Conservation (phyloP, 2,888 invertebrate species). For the Orthosia gothica region DNA sequence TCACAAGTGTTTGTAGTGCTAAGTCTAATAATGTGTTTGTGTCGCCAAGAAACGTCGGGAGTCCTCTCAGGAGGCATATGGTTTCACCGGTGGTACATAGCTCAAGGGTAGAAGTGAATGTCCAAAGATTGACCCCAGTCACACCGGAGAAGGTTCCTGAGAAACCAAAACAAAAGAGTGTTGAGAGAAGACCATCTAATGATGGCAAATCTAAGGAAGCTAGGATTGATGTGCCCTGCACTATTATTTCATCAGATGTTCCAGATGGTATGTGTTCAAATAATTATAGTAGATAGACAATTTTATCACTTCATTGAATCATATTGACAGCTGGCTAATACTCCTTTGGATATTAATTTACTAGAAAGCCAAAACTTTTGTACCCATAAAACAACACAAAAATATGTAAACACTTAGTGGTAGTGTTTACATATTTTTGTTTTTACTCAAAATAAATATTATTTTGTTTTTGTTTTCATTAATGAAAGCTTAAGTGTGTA, state of each 20-base stretch:
- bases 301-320: not conserved
- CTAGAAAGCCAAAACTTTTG: not conserved
- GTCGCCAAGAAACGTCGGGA: constrained; percentile 75
- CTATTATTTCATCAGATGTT: constrained; percentile 53
- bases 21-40: constrained; percentile 72
- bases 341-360: not conserved
- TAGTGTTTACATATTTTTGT: no score
- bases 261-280: constrained; percentile 75
- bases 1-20: constrained; percentile 67
- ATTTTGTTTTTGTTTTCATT: not conserved
- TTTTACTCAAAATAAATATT: no score
- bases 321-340: not conserved
- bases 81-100: constrained; percentile 71
- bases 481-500: no score
- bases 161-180: constrained; percentile 49
- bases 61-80: constrained; percentile 68
- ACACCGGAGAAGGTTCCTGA: constrained; percentile 67
- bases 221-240: constrained; percentile 4
- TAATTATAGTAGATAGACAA: not conserved
- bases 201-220: constrained; percentile 67
- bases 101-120: constrained; percentile 68
- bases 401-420: no score
- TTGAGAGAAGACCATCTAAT: constrained; percentile 45
- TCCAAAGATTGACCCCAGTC: constrained; percentile 58
- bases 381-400: not conserved